Base-by-base conservation (phyloP, 1,140 invertebrate genomes). In the Micrasema minimum region DNA sequence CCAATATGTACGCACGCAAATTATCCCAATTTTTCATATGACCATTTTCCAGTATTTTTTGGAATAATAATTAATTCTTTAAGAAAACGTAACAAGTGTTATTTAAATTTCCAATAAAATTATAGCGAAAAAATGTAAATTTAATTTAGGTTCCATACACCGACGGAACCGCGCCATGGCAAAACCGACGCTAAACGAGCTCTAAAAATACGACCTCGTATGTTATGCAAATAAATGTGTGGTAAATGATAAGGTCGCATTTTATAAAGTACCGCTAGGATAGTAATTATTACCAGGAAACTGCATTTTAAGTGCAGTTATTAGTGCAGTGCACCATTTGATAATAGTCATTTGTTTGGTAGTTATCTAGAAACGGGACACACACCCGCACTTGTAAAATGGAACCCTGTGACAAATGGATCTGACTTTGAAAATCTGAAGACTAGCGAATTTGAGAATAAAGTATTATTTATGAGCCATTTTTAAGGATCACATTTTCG, bases 231-330 rank as follows among this genome's bases (percentile, higher is more conserved):
- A 57, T 57, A 57, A 57, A 57, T 57, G 53, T 57, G 53, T 18
- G 53, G 53, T 37, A 57, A 57, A 57, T 46, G 59, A 62, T 62
- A 62, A 62, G 59, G 59, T 62, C 43, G 14, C 53, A 23, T 62
- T 62, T 62, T 62, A 62, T 62, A 31, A 62, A 62, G 6, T 43
- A 31, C 38, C n/a, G 16, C 53, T 20, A 14, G 31, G 16, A 18
- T n/a, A 45, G 59, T 62, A 62, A 62, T 62, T 62, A 62, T 46
- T 45, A 45, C 38, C 12, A 11, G 10, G 59, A 62, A 46, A 62
- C 20, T 62, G 59, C 59, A 62, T 46, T 62, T 62, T 62, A 62
- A 62, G 59, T 62, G 20, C 59, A 23, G 59, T 62, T 62, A 62
- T 62, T 62, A 46, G 38, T 11, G 38, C 22, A 10, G 43, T 4